phyloP scores from a whole-genome alignment of 2,797 vertebrate genomes.

The Neoniphon sammara region DNA sequence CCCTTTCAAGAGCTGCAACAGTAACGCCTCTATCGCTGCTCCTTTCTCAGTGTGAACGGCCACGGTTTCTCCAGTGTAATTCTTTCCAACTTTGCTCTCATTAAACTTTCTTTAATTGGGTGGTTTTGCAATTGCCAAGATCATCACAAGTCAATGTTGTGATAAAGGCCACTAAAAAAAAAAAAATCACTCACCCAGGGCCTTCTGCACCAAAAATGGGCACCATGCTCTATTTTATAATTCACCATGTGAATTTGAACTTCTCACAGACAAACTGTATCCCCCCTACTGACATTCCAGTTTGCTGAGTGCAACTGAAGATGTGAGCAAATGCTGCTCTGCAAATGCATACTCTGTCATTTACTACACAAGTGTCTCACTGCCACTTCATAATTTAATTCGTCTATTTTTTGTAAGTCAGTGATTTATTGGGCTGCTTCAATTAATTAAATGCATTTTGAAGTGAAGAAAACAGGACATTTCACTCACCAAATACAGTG shows the following conservation, averaged over 20 bases:
- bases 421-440: slow-evolving; percentile 20
- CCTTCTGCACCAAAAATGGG: slow-evolving; percentile 23
- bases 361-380: slow-evolving; percentile 32
- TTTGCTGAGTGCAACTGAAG: slow-evolving; percentile 33
- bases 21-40: slow-evolving; percentile 49
- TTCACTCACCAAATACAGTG: slow-evolving; percentile 96
- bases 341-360: too few relatives aligned
- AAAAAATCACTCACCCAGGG: slow-evolving; percentile 46
- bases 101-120: slow-evolving; percentile 69
- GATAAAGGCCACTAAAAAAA: slow-evolving; percentile 49
- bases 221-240: slow-evolving; percentile 24
- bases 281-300: neutral
- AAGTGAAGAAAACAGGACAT: slow-evolving; percentile 38
- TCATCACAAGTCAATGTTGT: slow-evolving; percentile 64
- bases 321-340: slow-evolving; percentile 17
- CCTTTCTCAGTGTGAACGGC: slow-evolving; percentile 17
- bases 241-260: slow-evolving; percentile 20
- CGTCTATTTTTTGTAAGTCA: neutral
- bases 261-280: slow-evolving; percentile 35
- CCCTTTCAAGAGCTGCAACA: slow-evolving; percentile 23
- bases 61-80: slow-evolving; percentile 44
- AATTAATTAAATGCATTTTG: slow-evolving; percentile 36
- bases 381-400: slow-evolving; percentile 26
- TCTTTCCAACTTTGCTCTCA: slow-evolving; percentile 45
- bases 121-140: slow-evolving; percentile 43